Base-by-base conservation (phyloP, 2,797 vertebrate genomes). In the Aselliscus stoliczkanus region DNA sequence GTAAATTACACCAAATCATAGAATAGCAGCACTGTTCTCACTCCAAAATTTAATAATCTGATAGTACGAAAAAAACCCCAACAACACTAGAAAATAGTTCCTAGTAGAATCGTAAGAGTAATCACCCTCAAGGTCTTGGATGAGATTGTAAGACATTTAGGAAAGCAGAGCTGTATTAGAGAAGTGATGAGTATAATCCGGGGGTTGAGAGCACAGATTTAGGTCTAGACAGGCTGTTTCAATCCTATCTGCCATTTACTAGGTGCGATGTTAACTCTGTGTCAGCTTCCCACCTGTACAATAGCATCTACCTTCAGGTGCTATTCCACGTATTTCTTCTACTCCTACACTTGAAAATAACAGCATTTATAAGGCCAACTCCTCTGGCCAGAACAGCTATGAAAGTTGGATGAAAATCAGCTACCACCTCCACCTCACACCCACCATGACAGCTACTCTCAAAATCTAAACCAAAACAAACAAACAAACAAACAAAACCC, bases 41-140 rank as follows among this genome's bases (percentile, higher is more conserved):
- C 11, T 34, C 17, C 37, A 90, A 87, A 91, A 83, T 62, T 90
- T 67, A 87, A 97, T 83, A 47, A 85, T 62, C 27, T 77, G 80
- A 34, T 17, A 11, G 62, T 7, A 17, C 13, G 13, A 23, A 13
- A 23, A 31, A 54, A 70, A 88, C 60, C 20, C 58, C 25, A 11
- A n/a, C 50, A 86, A 69, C 21, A 87, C 18, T 39, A 87, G n/a
- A n/a, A 75, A 90, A 42, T 5, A 54, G 37, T 54, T 10, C 50
- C 39, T 82, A 67, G 29, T 73, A 76, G 34, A 86, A 64, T 7
- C 5, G 11, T 21, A 27, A 18, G 27, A 77, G 8, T 44, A 65
- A 90, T 25, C 50, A 39, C 29, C 21, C 7, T 80, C 14, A 25
- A 86, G 2, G 7, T 50, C 39, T 67, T 14, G 21, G 25, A 81